Base-by-base conservation (phyloP, 2,888 invertebrate genomes). In the Micropterix aruncella region DNA sequence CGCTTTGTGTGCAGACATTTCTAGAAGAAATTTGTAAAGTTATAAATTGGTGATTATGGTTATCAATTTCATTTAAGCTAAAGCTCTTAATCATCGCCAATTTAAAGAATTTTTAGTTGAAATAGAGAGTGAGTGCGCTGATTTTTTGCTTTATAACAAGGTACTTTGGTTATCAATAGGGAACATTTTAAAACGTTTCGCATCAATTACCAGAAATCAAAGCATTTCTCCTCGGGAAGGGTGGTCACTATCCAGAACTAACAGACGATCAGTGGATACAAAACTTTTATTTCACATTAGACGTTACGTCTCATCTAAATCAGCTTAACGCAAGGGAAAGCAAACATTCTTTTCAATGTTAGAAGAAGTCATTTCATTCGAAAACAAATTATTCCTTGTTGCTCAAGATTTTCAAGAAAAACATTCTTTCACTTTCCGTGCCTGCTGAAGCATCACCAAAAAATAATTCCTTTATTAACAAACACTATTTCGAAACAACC, bases 261-360 rank as follows among this genome's bases (percentile, higher is more conserved):
- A 50, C 48, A 41, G 46, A 54, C 46, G 48, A 52, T 48, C 46
- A 51, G 45, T 53, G 52, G 52, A 49, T 52, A 46, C 52, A 54
- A 55, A 56, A 54, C 38, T 52, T 53, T 49, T 49, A 56, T 50
- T 56, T 56, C 50, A 53, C 53, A 52, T 52, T 54, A 48, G 52
- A 53, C 48, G 49, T 53, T 48, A 54, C 52, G 44, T 46, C 48
- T 47, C 47, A 55, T 7, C 7, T 27, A 9, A 27, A 9, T 27
- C 7, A 27, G 12, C n/a, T n/a, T n/a, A n/a, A n/a, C n/a, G n/a
- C 49, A 50, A 54, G 55, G 46, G 50, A 51, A 9, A 27, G 52
- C 55, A 55, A 47, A 39, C 37, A 47, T 38, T 46, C 46, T 47
- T 49, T 54, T 42, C 44, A 36, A 43, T 52, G 49, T 43, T 53